Percentiles rank a stretch among this genome's conserved stretches.
These are phyloP conservation scores for Ectobius pallidus DNA, from an alignment of 2,888 invertebrate species.

Conservation along the genomic window DNA sequence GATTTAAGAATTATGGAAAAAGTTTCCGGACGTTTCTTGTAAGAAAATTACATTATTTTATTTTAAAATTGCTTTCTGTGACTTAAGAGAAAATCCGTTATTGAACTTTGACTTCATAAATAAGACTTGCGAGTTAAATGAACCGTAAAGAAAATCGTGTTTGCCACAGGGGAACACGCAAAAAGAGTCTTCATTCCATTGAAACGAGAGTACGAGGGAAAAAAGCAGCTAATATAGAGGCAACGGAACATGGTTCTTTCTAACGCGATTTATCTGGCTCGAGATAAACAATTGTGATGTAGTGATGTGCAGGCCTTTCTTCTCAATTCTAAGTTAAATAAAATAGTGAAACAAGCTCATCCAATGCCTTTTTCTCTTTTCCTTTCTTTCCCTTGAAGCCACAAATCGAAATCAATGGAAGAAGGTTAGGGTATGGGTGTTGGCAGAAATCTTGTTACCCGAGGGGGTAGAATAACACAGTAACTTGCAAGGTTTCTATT, in stretches of 20 bases:
- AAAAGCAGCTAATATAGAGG: not conserved
- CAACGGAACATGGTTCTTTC: not conserved
- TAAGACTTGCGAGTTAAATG: not conserved
- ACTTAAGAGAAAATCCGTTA: not conserved
- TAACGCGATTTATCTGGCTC: not conserved
- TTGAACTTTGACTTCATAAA: slow-evolving; percentile 14
- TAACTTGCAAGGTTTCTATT: not conserved
- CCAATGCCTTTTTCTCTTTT: too few species aligned
- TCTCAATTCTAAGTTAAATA: not conserved
- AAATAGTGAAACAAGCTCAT: slow-evolving; percentile 5
- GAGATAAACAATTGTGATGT: not conserved
- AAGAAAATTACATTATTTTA: too few species aligned
- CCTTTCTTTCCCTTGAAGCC: not conserved
- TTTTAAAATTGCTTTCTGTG: not conserved
- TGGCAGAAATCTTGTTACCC: not conserved
- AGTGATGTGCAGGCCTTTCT: not conserved
- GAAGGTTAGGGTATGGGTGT: not conserved
- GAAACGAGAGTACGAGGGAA: not conserved
- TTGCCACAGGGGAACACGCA: not conserved
- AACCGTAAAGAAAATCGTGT: not conserved
- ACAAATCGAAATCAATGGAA: not conserved
- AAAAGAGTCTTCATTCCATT: not conserved
- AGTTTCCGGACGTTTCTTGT: too few species aligned
- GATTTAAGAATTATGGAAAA: too few species aligned
- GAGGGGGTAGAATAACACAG: not conserved